These are phyloP conservation scores for Megamerina dolium DNA, from an alignment of 2,888 invertebrate species.

Conservation along the genomic window DNA sequence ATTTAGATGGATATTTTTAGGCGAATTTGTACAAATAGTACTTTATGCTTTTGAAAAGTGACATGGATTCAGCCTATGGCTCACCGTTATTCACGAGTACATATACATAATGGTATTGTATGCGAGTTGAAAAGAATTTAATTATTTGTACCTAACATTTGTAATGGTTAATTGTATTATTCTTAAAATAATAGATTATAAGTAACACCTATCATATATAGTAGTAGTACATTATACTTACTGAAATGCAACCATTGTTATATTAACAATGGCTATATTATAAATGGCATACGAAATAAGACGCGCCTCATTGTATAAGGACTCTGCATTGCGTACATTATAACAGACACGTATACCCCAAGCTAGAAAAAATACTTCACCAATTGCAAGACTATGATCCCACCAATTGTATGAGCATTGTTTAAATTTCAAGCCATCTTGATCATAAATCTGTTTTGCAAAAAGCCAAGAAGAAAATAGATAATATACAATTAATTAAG, in stretches of 20 bases:
- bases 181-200: too few relatives aligned
- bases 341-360: constrained; percentile 85
- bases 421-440: constrained; percentile 73
- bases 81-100: too few relatives aligned
- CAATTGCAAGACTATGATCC: constrained; percentile 88
- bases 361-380: constrained; percentile 68
- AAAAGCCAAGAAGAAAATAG: background rate
- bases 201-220: too few relatives aligned
- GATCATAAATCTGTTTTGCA: constrained; percentile 59
- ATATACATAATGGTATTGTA: too few relatives aligned
- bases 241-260: constrained; percentile 89
- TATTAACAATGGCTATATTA: constrained; percentile 89
- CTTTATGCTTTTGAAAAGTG: too few relatives aligned
- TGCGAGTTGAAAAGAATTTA: too few relatives aligned
- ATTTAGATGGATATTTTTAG: too few relatives aligned
- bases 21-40: too few relatives aligned
- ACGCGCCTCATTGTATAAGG: constrained; percentile 86
- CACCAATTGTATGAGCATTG: constrained; percentile 91
- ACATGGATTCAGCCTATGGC: too few relatives aligned
- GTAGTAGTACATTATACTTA: constrained; percentile 60
- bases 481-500: too few relatives aligned
- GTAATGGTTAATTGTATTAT: too few relatives aligned
- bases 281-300: constrained; percentile 92
- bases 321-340: constrained; percentile 84
- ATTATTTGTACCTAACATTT: too few relatives aligned